Conservation (phyloP, 1,140 invertebrate species). For the Pantala flavescens region DNA sequence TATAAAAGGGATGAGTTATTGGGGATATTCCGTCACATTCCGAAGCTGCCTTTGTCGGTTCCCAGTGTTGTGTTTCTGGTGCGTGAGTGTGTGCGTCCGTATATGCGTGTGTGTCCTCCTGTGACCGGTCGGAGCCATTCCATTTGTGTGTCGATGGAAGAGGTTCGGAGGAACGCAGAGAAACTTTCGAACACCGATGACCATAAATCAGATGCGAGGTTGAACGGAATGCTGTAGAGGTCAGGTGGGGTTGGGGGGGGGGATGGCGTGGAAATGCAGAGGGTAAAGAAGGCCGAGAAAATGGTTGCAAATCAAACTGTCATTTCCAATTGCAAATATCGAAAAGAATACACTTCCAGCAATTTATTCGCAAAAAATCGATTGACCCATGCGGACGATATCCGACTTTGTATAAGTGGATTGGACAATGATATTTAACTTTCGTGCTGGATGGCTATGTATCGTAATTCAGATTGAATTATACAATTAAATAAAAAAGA, state of each 20-base stretch:
- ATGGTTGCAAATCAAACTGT: too few relatives aligned
- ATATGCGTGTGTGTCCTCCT: background rate
- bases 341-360: too few relatives aligned
- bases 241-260: background rate
- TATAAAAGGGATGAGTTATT: conserved; percentile 7
- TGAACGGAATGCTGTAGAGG: background rate
- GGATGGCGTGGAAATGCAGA: background rate
- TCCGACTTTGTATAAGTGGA: too few relatives aligned
- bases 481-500: too few relatives aligned
- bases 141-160: conserved; percentile 5
- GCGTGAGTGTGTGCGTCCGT: background rate
- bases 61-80: background rate
- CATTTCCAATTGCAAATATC: too few relatives aligned
- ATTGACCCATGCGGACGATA: too few relatives aligned
- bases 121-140: background rate
- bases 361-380: too few relatives aligned
- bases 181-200: background rate
- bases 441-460: too few relatives aligned
- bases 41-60: background rate
- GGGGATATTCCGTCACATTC: background rate
- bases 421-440: too few relatives aligned
- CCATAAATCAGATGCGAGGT: background rate
- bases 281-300: too few relatives aligned
- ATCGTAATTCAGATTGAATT: too few relatives aligned
- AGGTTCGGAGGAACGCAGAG: background rate